Evolutionary conservation across 2,888 invertebrate species (phyloP).

Genomic region (Polydrusus pterygomalis): DNA sequence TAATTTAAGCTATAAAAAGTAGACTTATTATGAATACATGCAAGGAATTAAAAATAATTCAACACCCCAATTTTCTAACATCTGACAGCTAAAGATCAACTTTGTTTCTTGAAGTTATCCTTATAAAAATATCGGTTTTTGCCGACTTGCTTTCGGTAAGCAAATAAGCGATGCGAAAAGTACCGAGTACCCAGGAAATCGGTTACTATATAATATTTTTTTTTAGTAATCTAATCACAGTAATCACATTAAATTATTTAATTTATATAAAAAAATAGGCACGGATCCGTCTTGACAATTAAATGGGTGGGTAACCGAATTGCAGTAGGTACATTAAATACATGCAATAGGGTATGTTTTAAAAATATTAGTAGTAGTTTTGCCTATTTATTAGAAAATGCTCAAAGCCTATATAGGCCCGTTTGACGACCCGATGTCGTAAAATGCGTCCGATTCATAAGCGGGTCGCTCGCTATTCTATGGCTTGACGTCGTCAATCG

Average conservation of each 20-base stretch:
- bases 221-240: not conserved
- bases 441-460: too few relatives aligned
- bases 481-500: too few relatives aligned
- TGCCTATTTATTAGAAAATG: slow-evolving; percentile 12
- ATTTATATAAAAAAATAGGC: not conserved
- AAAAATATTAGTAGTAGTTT: slow-evolving; percentile 17
- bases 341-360: slow-evolving; percentile 42
- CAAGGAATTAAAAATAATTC: too few relatives aligned
- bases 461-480: too few relatives aligned
- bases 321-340: slow-evolving; percentile 37
- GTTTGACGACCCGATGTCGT: too few relatives aligned
- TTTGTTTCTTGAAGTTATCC: too few relatives aligned
- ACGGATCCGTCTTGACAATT: slow-evolving; percentile 20
- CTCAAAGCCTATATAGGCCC: not conserved
- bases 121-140: too few relatives aligned
- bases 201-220: too few relatives aligned
- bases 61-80: not conserved
- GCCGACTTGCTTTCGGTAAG: too few relatives aligned
- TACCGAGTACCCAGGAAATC: too few relatives aligned
- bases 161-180: too few relatives aligned
- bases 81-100: too few relatives aligned
- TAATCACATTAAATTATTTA: not conserved
- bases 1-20: slow-evolving; percentile 35
- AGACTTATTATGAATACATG: not conserved
- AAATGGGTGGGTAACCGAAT: slow-evolving; percentile 12